phyloP scores from a whole-genome alignment of 2,797 vertebrate genomes.

The Chrysolophus pictus region DNA sequence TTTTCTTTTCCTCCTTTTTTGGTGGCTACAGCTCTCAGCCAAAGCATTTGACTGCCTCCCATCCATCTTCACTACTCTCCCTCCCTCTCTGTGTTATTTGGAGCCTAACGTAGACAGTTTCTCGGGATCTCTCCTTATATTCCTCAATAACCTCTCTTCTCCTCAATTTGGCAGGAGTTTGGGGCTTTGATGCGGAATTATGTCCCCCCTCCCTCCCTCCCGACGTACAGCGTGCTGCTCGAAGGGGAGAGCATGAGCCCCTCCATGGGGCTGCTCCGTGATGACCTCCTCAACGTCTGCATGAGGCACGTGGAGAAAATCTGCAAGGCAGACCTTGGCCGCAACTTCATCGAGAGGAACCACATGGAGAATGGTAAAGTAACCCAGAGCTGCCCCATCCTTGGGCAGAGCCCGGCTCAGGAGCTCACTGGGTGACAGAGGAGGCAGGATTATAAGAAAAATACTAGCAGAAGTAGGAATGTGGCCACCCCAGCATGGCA shows the following conservation, averaged over 20 bases:
- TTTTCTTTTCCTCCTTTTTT: background rate
- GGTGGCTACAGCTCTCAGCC: background rate
- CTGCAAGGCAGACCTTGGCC: slow-evolving; percentile 80
- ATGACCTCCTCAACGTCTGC: slow-evolving; percentile 79
- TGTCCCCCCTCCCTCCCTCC: slow-evolving; percentile 79
- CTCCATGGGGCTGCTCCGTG: slow-evolving; percentile 78
- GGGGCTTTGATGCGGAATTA: slow-evolving; percentile 82
- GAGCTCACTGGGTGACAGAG: background rate
- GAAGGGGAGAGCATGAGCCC: slow-evolving; percentile 83
- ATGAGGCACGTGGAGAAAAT: slow-evolving; percentile 83
- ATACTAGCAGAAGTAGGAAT: background rate
- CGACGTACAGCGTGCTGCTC: slow-evolving; percentile 81
- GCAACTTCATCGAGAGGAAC: slow-evolving; percentile 83
- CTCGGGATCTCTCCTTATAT: accelerated
- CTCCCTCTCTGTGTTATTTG: background rate
- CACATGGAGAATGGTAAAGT: slow-evolving; percentile 81
- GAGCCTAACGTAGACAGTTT: background rate
- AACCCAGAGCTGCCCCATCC: background rate
- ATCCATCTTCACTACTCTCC: background rate
- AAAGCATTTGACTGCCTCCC: background rate
- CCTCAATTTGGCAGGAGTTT: slow-evolving; percentile 77
- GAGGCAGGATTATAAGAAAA: background rate
- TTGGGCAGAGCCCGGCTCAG: background rate
- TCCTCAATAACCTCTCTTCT: background rate
- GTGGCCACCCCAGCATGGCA: background rate